Base-by-base conservation (phyloP, 2,113 vertebrate species). In the Peromyscus leucopus region DNA sequence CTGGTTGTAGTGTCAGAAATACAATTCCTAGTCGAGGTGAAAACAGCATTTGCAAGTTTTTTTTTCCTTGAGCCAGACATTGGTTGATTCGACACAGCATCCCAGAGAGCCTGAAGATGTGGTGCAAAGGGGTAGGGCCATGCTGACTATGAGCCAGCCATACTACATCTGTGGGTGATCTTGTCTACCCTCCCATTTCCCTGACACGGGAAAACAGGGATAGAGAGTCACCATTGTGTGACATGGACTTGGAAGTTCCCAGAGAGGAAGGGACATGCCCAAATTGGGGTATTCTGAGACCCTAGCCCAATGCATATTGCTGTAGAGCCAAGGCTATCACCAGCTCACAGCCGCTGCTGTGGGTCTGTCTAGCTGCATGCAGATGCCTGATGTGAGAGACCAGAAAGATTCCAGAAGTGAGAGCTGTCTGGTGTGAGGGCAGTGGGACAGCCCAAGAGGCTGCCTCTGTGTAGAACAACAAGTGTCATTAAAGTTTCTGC, bases 81-180 rank as follows among this genome's bases (percentile, higher is more conserved):
- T 26, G 69, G 39, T 28, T 57, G 13, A 65, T 48, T 22, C n/a
- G 59, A 33, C 24, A 6, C 51, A 88, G 1, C n/a, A 31, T 72
- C 93, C 15, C 33, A 65, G 21, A 90, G 51, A 92, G 67, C 67
- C 17, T 4, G 5, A 46, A 11, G 85, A 55, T 11, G 15, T 8
- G 59, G 39, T 5, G 0, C 26, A 39, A 26, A 10, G 69, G 5
- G 1, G 0, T 19, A 1, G 13, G 4, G 8, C n/a, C 67, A 7
- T 2, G 2, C 17, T 21, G 9, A 1, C 51, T 3, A 36, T 78
- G 26, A 6, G 16, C 1, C 12, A 61, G 57, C 42, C 15, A 21
- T 1, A 3, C 17, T 3, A 5, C 22, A 31, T 46, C 72, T 61
- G 0, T 0, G 11, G 12, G 8, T 42, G 22, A 7, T 21, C 51